These are phyloP conservation scores for Dendrocincla tyrannina DNA, from an alignment of 2,797 vertebrate species.

Conservation along the genomic window DNA sequence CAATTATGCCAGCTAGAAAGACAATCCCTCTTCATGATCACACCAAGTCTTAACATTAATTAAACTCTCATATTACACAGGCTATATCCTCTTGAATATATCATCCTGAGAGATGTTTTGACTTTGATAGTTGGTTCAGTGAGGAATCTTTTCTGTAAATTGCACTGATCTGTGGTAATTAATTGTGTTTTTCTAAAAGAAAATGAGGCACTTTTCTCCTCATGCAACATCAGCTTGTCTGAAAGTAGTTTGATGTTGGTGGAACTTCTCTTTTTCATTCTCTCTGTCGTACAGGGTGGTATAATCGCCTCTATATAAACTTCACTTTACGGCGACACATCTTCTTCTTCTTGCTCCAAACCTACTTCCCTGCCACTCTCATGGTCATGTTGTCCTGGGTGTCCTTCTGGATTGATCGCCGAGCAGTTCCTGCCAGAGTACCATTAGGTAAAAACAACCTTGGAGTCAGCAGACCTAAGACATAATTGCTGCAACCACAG, in stretches of 20 bases:
- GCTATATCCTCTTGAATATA: background rate
- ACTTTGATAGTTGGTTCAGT: background rate
- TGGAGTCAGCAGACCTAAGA: background rate
- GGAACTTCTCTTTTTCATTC: background rate
- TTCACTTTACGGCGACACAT: conserved; percentile 93
- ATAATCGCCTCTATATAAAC: conserved; percentile 95
- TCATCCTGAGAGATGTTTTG: background rate
- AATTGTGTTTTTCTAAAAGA: background rate
- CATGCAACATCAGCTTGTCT: background rate
- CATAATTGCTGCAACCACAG: background rate
- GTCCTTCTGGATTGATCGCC: conserved; percentile 95
- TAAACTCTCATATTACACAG: background rate
- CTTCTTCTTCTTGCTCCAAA: conserved; percentile 97
- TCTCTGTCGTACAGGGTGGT: conserved; percentile 84
- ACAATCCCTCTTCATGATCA: background rate
- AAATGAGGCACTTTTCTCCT: background rate
- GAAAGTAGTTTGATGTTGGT: background rate
- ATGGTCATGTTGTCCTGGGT: conserved; percentile 90
- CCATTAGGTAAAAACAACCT: conserved; percentile 82
- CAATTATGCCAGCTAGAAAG: background rate
- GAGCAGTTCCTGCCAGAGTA: conserved; percentile 92
- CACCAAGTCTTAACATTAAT: background rate
- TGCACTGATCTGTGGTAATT: background rate
- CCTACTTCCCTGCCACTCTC: conserved; percentile 78
- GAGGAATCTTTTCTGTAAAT: background rate